Base-by-base conservation (phyloP, 1,140 invertebrate species). In the Yoshiicerus persimilis region DNA sequence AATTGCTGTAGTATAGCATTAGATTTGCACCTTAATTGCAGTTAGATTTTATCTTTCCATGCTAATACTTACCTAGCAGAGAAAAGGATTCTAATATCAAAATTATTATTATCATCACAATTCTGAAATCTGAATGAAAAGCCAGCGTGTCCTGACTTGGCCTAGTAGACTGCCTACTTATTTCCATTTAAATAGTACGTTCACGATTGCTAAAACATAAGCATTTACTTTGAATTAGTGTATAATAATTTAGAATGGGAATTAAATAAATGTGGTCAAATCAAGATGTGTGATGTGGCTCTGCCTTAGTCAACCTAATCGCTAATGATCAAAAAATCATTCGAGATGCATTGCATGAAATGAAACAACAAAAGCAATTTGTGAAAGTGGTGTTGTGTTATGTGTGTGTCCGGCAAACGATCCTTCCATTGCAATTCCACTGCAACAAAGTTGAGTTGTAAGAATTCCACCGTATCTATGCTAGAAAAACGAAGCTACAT, bases 301-400 rank as follows among this genome's bases (percentile, higher is more conserved):
- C 56, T 64, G 64, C 64, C 23, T 70, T 25, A 70, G 34, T 80
- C 34, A 80, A 80, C n/a, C 34, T 80, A 80, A 34, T 80, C 34
- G 75, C 16, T 36, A 38, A 77, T 80, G 75, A 32, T 80, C 32
- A 32, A 80, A 56, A 80, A 80, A 80, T 38, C 32, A 34, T 80
- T 80, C 75, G 23, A 80, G 32, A 80, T 36, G 75, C 75, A 80
- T 38, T 80, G 30, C 32, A 36, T 36, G 13, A 34, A 80, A 80
- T 38, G 34, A 80, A 80, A 80, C 75, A 80, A 80, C 75, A 80
- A 80, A 38, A 80, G 75, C 32, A 80, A 80, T 80, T 80, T 80
- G 75, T 80, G 75, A 80, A 80, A 80, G 75, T 80, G 30, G 75
- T 80, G 34, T 80, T 70, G 34, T 16, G 30, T 80, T n/a, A 20